These are phyloP conservation scores for Polypedilum pembai DNA, from an alignment of 1,140 invertebrate genomes.

Conservation along the genomic window DNA sequence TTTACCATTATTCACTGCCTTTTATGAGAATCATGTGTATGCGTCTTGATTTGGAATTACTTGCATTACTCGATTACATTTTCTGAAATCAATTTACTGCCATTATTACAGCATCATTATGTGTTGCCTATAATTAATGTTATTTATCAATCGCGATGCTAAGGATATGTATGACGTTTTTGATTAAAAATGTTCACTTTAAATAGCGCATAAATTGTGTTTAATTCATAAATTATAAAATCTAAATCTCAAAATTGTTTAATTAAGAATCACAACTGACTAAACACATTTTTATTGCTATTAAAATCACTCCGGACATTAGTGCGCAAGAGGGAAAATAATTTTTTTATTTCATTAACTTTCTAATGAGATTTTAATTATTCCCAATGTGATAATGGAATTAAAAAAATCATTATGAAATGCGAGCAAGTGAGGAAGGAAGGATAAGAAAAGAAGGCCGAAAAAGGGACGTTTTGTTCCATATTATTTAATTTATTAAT, in stretches of 20 bases:
- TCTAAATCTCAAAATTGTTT: too few species aligned
- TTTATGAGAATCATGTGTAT: background rate
- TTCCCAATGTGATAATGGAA: constrained; percentile 9
- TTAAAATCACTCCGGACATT: background rate
- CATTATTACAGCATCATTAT: too few species aligned
- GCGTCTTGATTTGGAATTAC: too few species aligned
- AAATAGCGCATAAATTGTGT: too few species aligned
- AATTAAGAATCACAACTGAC: background rate
- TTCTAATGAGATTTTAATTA: constrained; percentile 28
- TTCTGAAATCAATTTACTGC: too few species aligned
- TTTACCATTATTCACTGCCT: background rate
- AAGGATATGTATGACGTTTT: too few species aligned
- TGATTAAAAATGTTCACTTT: too few species aligned
- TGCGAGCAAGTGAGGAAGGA: background rate
- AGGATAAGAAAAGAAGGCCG: background rate
- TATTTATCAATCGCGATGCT: too few species aligned
- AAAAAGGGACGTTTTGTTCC: background rate
- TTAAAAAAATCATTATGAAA: background rate
- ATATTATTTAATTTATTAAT: background rate
- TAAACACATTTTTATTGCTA: background rate
- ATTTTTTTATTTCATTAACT: constrained; percentile 17
- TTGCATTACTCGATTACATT: too few species aligned
- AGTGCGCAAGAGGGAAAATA: background rate
- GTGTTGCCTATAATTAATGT: too few species aligned
- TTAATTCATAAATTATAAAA: too few species aligned